Percentiles rank a stretch among this genome's conserved stretches.
Evolutionary conservation across 1,140 invertebrate genomes (phyloP).

Genomic region (Heterodera carotae): DNA sequence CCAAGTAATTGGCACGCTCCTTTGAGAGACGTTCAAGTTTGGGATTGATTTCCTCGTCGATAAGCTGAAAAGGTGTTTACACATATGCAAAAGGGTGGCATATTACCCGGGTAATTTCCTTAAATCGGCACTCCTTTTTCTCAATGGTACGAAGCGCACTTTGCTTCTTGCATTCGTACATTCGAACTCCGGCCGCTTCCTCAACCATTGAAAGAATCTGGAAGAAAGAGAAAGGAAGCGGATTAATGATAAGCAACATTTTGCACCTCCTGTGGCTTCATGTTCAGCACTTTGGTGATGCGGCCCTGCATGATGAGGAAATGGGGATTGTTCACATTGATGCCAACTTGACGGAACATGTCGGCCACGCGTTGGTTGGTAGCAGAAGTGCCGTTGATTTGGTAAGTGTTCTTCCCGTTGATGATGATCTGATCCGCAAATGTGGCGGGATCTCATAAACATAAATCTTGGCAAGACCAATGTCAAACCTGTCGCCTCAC

Average conservation of each 20-base stretch:
- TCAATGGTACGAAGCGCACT: slow-evolving; percentile 83
- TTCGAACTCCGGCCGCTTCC: slow-evolving; percentile 95
- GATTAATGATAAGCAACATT: slow-evolving; percentile 37
- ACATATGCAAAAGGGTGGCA: not conserved
- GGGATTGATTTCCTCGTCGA: slow-evolving; percentile 84
- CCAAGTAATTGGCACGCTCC: slow-evolving; percentile 81
- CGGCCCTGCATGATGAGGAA: slow-evolving; percentile 98
- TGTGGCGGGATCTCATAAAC: slow-evolving; percentile 4
- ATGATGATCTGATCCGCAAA: slow-evolving; percentile 69
- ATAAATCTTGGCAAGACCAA: slow-evolving; percentile 23
- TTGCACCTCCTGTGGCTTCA: slow-evolving; percentile 90
- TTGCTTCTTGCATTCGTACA: slow-evolving; percentile 93
- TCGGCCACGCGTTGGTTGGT: slow-evolving; percentile 86
- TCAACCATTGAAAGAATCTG: slow-evolving; percentile 96
- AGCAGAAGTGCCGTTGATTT: slow-evolving; percentile 90
- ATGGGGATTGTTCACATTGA: slow-evolving; percentile 99
- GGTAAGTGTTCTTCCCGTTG: slow-evolving; percentile 80
- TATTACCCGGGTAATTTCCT: slow-evolving; percentile 80
- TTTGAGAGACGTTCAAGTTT: slow-evolving; percentile 82
- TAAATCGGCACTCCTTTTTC: slow-evolving; percentile 88
- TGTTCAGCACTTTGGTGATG: slow-evolving; percentile 97
- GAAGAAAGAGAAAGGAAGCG: slow-evolving; percentile 11
- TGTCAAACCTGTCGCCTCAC: slow-evolving; percentile 81
- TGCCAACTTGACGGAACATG: slow-evolving; percentile 90
- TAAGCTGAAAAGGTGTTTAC: slow-evolving; percentile 76